Conservation (phyloP, 2,113 vertebrate genomes). For the Phylloscopus trochiloides region DNA sequence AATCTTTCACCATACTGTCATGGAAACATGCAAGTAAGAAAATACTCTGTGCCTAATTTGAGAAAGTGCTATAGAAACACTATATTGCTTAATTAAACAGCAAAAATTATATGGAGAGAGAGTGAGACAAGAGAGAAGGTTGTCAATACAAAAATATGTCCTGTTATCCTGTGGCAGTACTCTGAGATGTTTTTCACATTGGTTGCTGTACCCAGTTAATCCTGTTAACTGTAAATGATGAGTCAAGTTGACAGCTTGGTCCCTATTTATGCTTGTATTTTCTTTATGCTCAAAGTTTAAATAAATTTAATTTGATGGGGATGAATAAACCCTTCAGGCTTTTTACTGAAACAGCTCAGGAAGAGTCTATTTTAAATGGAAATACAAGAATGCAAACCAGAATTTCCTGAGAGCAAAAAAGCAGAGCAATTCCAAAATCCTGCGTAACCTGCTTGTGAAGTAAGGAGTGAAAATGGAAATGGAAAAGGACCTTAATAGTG, state of each 20-base stretch:
- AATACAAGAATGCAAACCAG: not conserved
- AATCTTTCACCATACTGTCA: not conserved
- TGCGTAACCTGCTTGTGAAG: fast-evolving
- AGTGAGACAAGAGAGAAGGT: not conserved
- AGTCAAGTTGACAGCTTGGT: slow-evolving; percentile 53
- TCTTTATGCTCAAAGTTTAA: slow-evolving; percentile 54
- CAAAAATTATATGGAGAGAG: not conserved
- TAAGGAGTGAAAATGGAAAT: not conserved
- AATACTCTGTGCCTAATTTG: not conserved
- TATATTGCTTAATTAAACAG: not conserved
- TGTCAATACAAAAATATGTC: not conserved
- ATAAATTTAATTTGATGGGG: slow-evolving; percentile 66
- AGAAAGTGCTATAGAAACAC: not conserved
- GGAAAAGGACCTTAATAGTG: not conserved
- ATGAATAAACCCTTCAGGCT: slow-evolving; percentile 41
- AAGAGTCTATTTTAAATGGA: slow-evolving; percentile 34
- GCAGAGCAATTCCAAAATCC: not conserved
- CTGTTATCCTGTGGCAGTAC: not conserved
- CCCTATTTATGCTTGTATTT: slow-evolving; percentile 59
- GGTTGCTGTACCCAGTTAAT: not conserved
- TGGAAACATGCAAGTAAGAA: not conserved
- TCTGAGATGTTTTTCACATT: not conserved
- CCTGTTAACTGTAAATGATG: slow-evolving; percentile 34
- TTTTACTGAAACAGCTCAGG: not conserved
- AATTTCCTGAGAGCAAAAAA: slow-evolving; percentile 22